Conservation (phyloP, 92 coral and sea anemone genomes). For the Parazoanthus swiftii region DNA sequence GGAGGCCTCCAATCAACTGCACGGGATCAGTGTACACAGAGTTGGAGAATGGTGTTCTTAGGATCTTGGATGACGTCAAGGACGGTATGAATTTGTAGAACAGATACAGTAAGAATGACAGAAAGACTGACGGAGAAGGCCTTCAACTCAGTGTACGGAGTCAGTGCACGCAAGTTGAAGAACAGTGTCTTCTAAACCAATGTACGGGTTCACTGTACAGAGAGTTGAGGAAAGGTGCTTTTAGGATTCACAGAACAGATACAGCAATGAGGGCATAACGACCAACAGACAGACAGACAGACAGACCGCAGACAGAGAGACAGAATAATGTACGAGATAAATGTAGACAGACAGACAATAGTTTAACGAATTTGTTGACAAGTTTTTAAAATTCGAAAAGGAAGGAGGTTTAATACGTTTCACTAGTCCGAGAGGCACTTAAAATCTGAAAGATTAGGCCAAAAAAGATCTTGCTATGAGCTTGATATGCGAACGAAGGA, state of each 20-base stretch:
- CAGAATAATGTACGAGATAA: too few species aligned
- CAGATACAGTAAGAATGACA: neutral
- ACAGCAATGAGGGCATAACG: neutral
- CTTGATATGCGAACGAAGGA: too few species aligned
- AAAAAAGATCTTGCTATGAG: too few species aligned
- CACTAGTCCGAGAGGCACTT: too few species aligned
- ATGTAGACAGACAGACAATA: too few species aligned
- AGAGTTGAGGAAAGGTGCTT: slow-evolving; percentile 21
- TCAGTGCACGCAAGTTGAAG: too few species aligned
- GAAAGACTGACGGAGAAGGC: neutral
- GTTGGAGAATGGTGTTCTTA: slow-evolving; percentile 24
- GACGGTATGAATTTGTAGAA: neutral
- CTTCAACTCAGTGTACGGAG: too few species aligned
- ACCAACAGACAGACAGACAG: too few species aligned
- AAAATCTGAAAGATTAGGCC: too few species aligned
- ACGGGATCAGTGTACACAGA: slow-evolving; percentile 10
- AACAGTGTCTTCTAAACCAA: neutral
- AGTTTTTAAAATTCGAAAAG: too few species aligned
- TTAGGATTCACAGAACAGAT: neutral
- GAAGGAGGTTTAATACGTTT: too few species aligned
- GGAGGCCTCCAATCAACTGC: slow-evolving; percentile 25
- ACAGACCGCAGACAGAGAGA: neutral
- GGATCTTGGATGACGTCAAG: neutral
- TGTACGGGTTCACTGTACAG: slow-evolving; percentile 15
- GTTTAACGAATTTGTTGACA: too few species aligned